These are phyloP conservation scores for Cremastobaeus sp. DNA, from an alignment of 2,888 invertebrate species.

Conservation along the genomic window DNA sequence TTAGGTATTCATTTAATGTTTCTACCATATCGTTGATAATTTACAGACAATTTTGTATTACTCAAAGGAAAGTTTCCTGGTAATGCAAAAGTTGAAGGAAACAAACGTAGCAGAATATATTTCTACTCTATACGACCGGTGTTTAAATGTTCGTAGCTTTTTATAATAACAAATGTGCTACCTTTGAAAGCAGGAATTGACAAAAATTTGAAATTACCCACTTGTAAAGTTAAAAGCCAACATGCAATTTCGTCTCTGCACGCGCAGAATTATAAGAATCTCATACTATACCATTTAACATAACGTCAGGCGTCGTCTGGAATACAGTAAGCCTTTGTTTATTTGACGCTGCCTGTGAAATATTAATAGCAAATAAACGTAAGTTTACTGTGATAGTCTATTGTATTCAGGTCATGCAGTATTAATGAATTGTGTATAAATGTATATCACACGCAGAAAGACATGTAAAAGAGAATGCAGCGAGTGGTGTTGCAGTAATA, in stretches of 20 bases:
- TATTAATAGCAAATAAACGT: slow-evolving; percentile 18
- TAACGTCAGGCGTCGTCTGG: background rate
- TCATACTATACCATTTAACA: slow-evolving; percentile 10
- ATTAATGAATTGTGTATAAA: slow-evolving; percentile 32
- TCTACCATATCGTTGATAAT: no score
- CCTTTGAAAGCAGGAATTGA: slow-evolving; percentile 1
- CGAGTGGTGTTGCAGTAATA: slow-evolving; percentile 13
- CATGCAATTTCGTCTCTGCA: slow-evolving; percentile 16
- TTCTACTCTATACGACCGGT: no score
- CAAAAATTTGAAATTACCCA: no score
- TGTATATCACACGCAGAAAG: slow-evolving; percentile 21
- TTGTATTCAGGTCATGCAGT: slow-evolving; percentile 25
- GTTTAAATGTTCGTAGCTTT: no score
- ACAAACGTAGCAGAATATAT: no score
- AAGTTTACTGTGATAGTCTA: slow-evolving; percentile 17
- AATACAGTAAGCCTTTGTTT: slow-evolving; percentile 10
- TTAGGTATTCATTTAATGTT: no score
- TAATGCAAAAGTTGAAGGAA: no score
- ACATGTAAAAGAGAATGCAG: slow-evolving; percentile 14
- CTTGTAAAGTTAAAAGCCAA: no score
- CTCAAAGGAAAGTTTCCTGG: no score
- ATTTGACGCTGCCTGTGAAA: slow-evolving; percentile 1
- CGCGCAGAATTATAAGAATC: slow-evolving; percentile 22
- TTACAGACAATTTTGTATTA: no score
- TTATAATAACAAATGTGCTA: no score